A percentile compares a stretch with the other conserved stretches of the same genome.
These are phyloP conservation scores for Drosophila nebulosa DNA, from an alignment of 1,140 invertebrate species.

Conservation along the genomic window DNA sequence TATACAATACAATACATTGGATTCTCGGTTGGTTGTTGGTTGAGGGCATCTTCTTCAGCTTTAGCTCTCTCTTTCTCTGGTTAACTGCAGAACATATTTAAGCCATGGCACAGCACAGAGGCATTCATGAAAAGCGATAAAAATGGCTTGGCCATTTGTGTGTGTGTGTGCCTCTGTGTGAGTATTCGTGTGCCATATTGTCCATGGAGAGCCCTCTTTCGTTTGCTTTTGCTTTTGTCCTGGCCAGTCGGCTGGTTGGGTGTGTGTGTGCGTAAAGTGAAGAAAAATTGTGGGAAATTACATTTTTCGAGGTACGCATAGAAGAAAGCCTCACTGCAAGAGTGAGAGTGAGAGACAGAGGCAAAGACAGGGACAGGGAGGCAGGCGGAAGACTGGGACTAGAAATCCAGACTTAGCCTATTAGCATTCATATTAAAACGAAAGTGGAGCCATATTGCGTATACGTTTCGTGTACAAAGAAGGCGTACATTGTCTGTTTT, in stretches of 20 bases:
- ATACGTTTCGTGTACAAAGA: slow-evolving; percentile 54
- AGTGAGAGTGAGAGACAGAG: not conserved
- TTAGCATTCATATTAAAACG: slow-evolving; percentile 80
- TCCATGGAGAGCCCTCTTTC: slow-evolving; percentile 51
- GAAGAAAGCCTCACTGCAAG: not conserved
- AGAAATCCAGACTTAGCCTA: slow-evolving; percentile 77
- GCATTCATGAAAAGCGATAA: slow-evolving; percentile 70
- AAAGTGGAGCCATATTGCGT: slow-evolving; percentile 79
- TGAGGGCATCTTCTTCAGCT: slow-evolving; percentile 10
- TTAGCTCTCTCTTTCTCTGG: slow-evolving; percentile 35
- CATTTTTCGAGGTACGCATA: slow-evolving; percentile 39
- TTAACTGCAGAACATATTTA: slow-evolving; percentile 70
- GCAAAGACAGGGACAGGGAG: not conserved
- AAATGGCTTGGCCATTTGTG: slow-evolving; percentile 72
- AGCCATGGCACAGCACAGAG: slow-evolving; percentile 59
- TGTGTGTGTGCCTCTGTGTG: slow-evolving; percentile 7
- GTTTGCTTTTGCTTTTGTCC: slow-evolving; percentile 47
- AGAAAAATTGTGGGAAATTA: slow-evolving; percentile 78
- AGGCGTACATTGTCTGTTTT: not conserved
- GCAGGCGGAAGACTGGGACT: slow-evolving; percentile 32
- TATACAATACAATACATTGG: slow-evolving; percentile 7
- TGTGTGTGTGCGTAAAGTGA: slow-evolving; percentile 64
- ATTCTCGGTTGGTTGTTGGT: slow-evolving; percentile 6
- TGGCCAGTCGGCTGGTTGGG: slow-evolving; percentile 5
- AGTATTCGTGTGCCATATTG: slow-evolving; percentile 46